phyloP scores from a whole-genome alignment of 2,113 vertebrate species.

The Quiscalus mexicanus region DNA sequence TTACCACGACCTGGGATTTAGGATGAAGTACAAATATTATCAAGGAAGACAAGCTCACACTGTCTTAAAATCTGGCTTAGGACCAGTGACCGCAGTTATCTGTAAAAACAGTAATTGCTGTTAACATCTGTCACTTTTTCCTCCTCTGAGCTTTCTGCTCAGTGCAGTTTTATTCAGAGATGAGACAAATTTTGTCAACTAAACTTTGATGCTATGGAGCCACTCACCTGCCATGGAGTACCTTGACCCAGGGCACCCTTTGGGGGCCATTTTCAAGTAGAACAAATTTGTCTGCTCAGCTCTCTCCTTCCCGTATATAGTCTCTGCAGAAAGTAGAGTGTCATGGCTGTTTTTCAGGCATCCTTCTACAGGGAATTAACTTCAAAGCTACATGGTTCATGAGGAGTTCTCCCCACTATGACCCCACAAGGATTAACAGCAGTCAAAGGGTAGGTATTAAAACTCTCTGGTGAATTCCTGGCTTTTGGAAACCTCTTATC shows the following conservation, averaged over 20 bases:
- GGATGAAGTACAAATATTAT: background rate
- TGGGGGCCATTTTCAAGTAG: background rate
- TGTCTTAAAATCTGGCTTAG: background rate
- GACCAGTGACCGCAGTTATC: background rate
- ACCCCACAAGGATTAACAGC: background rate
- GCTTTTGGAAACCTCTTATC: background rate
- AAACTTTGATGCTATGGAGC: background rate
- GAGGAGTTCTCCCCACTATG: background rate
- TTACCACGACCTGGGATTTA: background rate
- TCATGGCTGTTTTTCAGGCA: background rate
- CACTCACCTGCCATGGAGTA: background rate
- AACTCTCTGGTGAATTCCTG: background rate
- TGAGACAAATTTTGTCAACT: background rate
- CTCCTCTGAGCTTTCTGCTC: background rate
- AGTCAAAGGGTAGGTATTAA: background rate
- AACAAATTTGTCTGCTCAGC: background rate
- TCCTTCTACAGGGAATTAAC: background rate
- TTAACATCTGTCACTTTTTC: background rate
- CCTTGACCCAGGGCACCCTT: background rate
- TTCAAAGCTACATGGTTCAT: background rate
- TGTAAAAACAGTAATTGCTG: background rate
- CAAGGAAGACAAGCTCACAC: background rate
- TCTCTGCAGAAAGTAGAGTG: background rate
- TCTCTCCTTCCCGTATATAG: background rate
- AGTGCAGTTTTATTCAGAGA: background rate